phyloP scores from a whole-genome alignment of 2,797 vertebrate genomes.

The Gymnothorax javanicus region DNA sequence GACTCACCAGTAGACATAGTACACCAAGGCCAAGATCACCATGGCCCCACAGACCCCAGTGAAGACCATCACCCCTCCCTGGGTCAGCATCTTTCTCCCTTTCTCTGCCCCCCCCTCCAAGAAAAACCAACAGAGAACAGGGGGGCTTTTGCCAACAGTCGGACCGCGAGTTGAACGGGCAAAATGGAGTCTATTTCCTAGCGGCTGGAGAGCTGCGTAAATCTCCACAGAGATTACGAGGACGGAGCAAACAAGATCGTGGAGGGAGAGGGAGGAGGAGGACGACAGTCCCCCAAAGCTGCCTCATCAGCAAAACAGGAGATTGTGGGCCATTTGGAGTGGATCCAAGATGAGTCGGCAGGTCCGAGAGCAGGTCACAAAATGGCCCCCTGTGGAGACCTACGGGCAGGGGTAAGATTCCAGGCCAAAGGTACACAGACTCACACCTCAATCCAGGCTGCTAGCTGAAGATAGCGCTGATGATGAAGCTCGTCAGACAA shows the following conservation, averaged over 20 bases:
- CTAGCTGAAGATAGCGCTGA: too few species aligned
- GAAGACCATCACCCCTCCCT: slow-evolving; percentile 15
- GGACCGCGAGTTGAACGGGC: neutral
- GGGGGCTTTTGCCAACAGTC: neutral
- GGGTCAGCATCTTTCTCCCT: slow-evolving; percentile 4
- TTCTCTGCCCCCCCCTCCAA: neutral
- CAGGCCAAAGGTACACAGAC: neutral
- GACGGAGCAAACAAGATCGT: neutral
- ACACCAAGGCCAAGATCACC: neutral
- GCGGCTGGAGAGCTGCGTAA: neutral
- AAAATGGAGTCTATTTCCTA: neutral
- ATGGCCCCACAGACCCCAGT: slow-evolving; percentile 11
- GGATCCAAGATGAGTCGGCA: neutral
- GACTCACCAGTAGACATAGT: slow-evolving; percentile 17
- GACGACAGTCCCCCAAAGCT: neutral
- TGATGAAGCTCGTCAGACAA: neutral
- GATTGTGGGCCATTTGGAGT: neutral
- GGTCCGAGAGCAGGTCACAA: neutral
- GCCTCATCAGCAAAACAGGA: neutral
- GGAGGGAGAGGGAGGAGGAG: neutral
- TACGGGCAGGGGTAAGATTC: neutral
- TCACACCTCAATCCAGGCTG: neutral
- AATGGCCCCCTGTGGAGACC: neutral
- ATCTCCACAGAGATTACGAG: neutral
- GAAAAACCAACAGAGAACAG: neutral